Base-by-base conservation (phyloP, 2,888 invertebrate species). In the Dolomedes plantarius region DNA sequence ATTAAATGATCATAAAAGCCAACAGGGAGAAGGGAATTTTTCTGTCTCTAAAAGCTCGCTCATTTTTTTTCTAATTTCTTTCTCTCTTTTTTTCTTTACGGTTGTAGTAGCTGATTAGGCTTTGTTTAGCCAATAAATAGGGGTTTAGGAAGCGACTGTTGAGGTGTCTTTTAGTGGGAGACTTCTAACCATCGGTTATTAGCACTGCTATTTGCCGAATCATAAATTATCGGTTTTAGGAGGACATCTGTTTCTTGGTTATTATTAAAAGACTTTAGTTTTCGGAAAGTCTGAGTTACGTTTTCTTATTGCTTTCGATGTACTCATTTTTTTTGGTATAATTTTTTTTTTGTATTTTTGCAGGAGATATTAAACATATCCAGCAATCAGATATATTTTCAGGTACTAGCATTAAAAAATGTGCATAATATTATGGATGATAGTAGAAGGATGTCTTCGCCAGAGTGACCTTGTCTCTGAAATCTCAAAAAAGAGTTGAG, bases 121-220 rank as follows among this genome's bases (percentile, higher is more conserved):
- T 72, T 79, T 79, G 79, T 71, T 79, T 72, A 29, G 64, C 28
- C 46, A 27, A 31, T 79, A 79, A 79, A 79, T 72, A 79, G 64
- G n/a, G 79, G 79, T 72, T 79, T 72, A 72, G 65, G n/a, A 23
- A 65, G 13, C 9, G 72, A 32, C 31, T 72, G 71, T 72, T 72
- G 72, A 79, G 67, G 73, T 74, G 64, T 80, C 50, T 67, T 68
- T 46, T 46, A 46, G 23, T 27, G 23, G 56, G 69, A 36, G 32
- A 27, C 27, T 32, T 7, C 69, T 39, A 68, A 74, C 32, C 36
- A 16, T 5, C 29, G 67, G 67, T 80, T 80, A 80, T 82, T 82
- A 82, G 81, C 68, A 27, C 64, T 9, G 62, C 81, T 82, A 69
- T 82, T 82, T 75, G 69, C 62, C n/a, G 81, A 82, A 69, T 75